phyloP scores from a whole-genome alignment of 2,113 vertebrate genomes.

The Speoplatyrhinus poulsoni region DNA sequence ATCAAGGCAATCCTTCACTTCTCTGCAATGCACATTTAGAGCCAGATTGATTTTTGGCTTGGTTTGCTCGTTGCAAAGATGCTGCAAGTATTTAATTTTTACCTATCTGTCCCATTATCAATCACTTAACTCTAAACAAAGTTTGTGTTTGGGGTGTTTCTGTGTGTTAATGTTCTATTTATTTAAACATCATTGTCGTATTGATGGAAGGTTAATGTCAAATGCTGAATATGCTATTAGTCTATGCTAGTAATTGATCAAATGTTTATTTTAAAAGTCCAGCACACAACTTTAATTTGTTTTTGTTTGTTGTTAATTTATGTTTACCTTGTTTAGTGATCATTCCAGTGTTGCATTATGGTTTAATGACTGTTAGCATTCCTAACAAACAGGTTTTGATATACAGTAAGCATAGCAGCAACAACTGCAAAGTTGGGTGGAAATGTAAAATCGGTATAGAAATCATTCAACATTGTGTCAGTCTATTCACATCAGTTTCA shows the following conservation, averaged over 20 bases:
- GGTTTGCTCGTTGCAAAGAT: slow-evolving; percentile 15
- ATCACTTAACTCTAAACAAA: slow-evolving; percentile 34
- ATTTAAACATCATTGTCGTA: slow-evolving; percentile 55
- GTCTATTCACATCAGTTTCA: slow-evolving; percentile 22
- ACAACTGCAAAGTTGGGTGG: background rate
- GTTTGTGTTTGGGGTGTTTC: slow-evolving; percentile 28
- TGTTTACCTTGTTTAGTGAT: slow-evolving; percentile 52
- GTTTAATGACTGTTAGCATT: slow-evolving; percentile 44
- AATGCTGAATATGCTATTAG: slow-evolving; percentile 51
- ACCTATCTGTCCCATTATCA: slow-evolving; percentile 8
- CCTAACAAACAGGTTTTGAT: slow-evolving; percentile 41
- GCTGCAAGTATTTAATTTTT: slow-evolving; percentile 17
- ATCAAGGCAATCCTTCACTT: slow-evolving; percentile 12
- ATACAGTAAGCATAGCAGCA: slow-evolving; percentile 20
- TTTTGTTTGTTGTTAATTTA: slow-evolving; percentile 59
- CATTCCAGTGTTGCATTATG: slow-evolving; percentile 54
- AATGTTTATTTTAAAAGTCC: slow-evolving; percentile 40
- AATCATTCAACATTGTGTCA: background rate
- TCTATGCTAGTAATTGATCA: slow-evolving; percentile 35
- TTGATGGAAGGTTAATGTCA: slow-evolving; percentile 39
- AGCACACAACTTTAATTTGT: slow-evolving; percentile 41
- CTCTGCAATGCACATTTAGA: slow-evolving; percentile 9
- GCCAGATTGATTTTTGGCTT: slow-evolving; percentile 25
- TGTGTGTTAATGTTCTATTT: slow-evolving; percentile 66
- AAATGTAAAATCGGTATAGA: background rate